Evolutionary conservation across 1,140 invertebrate species (phyloP), one percentile per base, ranked within the genome.

Genomic region (Elysia chlorotica): DNA sequence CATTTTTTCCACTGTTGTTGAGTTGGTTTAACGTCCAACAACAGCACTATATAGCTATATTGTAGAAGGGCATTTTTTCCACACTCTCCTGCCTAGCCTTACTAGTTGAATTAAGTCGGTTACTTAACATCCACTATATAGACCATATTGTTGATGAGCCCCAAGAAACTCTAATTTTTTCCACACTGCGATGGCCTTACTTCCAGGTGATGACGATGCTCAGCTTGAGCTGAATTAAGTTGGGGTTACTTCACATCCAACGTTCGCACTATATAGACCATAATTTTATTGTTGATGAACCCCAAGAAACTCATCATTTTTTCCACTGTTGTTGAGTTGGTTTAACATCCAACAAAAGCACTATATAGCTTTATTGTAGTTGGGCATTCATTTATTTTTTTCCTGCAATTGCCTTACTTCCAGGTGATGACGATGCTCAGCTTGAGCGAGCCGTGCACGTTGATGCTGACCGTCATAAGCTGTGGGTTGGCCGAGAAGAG

Each of bases 391-490:
- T n/a, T n/a, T n/a, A n/a, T n/a, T n/a, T n/a, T n/a, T n/a, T n/a
- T n/a, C n/a, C n/a, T n/a, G n/a, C n/a, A n/a, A n/a, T n/a, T n/a
- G n/a, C n/a, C 90, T 88, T 85, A 91, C 90, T 91, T 89, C 91
- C 91, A 92, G 6, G 89, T 89, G 67, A 92, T 89, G 41, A 92
- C 82, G 66, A 92, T 78, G 76, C 90, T 90, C 41, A 92, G 86
- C 86, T 92, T 92, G 36, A 92, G 84, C n/a, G 90, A 90, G 67
- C 91, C 91, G 75, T 88, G 90, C 21, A 89, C 84, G 82, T 92
- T 92, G 71, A 92, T 85, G 81, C 90, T 91, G 81, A 92, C 89
- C 2, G 91, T 91, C 89, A 92, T 90, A 30, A 91, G 83, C 79
- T 92, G 91, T n/a, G 90, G 89, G 70, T 91, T 88, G 35, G 90